phyloP scores from a whole-genome alignment of 1,140 invertebrate species.

The Akabosia matsudoensis region DNA sequence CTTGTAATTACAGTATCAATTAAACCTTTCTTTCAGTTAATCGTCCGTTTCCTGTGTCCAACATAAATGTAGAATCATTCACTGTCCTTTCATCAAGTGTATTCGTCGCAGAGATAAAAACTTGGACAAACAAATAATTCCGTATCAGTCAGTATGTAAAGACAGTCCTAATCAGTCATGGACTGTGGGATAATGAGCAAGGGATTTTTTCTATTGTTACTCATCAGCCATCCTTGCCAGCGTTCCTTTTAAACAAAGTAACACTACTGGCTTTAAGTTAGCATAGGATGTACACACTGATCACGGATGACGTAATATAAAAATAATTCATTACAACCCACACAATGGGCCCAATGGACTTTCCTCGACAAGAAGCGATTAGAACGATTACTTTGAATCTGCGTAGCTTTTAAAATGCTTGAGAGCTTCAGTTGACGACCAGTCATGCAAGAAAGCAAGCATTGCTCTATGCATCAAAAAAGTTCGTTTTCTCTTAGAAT shows the following conservation, averaged over 20 bases:
- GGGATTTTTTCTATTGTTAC: neutral
- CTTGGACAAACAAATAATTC: too few species aligned
- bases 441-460: conserved; percentile 6
- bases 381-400: neutral
- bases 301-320: too few species aligned
- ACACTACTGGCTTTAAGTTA: too few species aligned
- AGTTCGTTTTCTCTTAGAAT: too few species aligned
- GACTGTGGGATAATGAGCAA: neutral
- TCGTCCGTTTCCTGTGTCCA: conserved; percentile 46
- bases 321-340: too few species aligned
- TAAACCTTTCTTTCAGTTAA: conserved; percentile 46
- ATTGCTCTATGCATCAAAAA: too few species aligned
- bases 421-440: neutral
- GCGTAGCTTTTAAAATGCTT: neutral
- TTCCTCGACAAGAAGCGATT: neutral
- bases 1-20: conserved; percentile 46
- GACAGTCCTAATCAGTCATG: conserved; percentile 15
- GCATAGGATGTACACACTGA: too few species aligned
- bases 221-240: neutral
- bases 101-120: too few species aligned
- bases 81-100: neutral
- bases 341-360: too few species aligned
- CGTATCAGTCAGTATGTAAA: too few species aligned
- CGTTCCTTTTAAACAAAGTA: neutral
- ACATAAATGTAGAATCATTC: neutral